A percentile compares a stretch with the other conserved stretches of the same genome.
Conservation (phyloP, 2,113 vertebrate species). For the Hippocampus mohnikei region DNA sequence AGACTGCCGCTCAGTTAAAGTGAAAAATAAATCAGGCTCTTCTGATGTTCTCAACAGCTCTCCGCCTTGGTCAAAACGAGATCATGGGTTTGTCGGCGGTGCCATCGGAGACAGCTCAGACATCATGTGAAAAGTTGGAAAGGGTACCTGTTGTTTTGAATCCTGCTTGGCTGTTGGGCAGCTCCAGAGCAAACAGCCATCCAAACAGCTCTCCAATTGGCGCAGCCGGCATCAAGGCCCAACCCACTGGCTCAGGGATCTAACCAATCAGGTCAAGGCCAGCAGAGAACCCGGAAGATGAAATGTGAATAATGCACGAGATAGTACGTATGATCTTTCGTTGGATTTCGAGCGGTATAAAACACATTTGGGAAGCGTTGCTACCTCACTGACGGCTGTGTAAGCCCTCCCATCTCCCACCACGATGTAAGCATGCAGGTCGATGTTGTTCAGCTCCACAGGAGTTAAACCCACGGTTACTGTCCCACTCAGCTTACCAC, state of each 20-base stretch:
- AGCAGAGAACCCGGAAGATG: background rate
- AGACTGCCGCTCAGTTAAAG: too few species aligned
- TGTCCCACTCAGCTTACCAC: slow-evolving; percentile 87
- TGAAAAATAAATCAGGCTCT: too few species aligned
- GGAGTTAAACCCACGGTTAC: slow-evolving; percentile 77
- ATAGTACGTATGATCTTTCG: background rate
- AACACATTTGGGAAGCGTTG: background rate
- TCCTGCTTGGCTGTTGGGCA: slow-evolving; percentile 83
- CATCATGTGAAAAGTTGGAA: slow-evolving; percentile 3
- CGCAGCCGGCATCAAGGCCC: slow-evolving; percentile 83
- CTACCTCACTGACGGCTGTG: slow-evolving; percentile 84
- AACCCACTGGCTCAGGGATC: slow-evolving; percentile 81
- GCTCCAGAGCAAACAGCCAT: slow-evolving; percentile 93
- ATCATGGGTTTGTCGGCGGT: too few species aligned
- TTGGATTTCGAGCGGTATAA: background rate
- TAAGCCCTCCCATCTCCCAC: slow-evolving; percentile 89
- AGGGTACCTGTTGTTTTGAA: slow-evolving; percentile 84
- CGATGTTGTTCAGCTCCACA: slow-evolving; percentile 71
- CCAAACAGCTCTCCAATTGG: slow-evolving; percentile 87
- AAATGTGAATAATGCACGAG: background rate
- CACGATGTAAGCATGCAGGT: slow-evolving; percentile 91
- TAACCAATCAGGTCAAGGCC: slow-evolving; percentile 26
- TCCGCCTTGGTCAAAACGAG: too few species aligned
- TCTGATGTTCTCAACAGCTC: too few species aligned
- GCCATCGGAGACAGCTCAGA: too few species aligned